These are phyloP conservation scores for Smutsia temminckii DNA, from an alignment of 2,797 vertebrate species.

Conservation along the genomic window DNA sequence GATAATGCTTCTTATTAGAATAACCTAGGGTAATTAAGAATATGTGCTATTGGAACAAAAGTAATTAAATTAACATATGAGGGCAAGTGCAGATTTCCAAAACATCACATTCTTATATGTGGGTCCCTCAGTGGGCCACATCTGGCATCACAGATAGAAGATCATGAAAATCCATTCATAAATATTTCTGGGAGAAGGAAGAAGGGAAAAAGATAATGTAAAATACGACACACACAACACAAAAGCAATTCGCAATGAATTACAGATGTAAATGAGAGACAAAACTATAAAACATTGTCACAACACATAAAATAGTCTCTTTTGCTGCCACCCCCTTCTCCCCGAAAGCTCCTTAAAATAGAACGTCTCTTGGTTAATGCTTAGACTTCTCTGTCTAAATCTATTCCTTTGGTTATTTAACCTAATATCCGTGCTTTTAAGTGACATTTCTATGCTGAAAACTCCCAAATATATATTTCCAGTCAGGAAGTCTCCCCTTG, in stretches of 20 bases:
- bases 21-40: neutral
- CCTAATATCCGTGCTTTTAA: neutral
- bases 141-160: neutral
- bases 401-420: neutral
- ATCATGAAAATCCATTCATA: neutral
- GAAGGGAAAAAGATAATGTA: neutral
- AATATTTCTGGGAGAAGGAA: neutral
- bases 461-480: neutral
- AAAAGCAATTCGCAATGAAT: neutral
- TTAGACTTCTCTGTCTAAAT: neutral
- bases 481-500: neutral
- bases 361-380: too few relatives aligned
- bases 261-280: neutral
- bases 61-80: neutral
- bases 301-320: neutral
- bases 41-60: neutral
- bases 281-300: neutral
- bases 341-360: neutral
- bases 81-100: neutral
- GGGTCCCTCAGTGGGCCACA: neutral
- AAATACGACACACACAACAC: neutral
- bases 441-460: neutral
- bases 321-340: neutral
- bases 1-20: neutral
- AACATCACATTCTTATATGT: fast-evolving